Base-by-base conservation (phyloP, 2,797 vertebrate genomes). In the Peromyscus aztecus region DNA sequence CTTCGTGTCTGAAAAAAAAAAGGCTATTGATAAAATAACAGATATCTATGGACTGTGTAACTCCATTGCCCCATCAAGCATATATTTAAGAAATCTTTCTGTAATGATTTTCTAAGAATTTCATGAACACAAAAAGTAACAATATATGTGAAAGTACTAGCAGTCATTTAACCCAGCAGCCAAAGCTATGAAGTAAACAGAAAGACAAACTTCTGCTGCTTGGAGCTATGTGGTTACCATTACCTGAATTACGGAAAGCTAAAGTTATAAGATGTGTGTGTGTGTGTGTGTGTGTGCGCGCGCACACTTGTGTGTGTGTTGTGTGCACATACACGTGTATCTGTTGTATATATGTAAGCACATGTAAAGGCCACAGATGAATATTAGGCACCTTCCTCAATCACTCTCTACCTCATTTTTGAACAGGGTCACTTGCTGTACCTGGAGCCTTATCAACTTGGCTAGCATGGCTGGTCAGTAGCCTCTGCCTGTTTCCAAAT, bases 1-100 rank as follows among this genome's bases (percentile, higher is more conserved):
- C 61, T 52, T 94, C 91, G 84, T 76, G 91, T 80, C 49, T 95
- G 43, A n/a, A n/a, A 87, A 95, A 94, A 89, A 96, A 46, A 46
- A 83, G 0, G 57, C 59, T 82, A 76, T 65, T 95, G 21, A 31
- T 85, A 88, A 96, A 81, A 46, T 65, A 89, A 77, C 59, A 90
- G 19, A 83, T 43, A 37, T 46, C 43, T 27, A 49, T 37, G 46
- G 40, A 19, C n/a, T 78, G 4, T 73, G 19, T 71, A 5, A 81
- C 6, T 83, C 37, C 6, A 92, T 6, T 90, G 29, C 24, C 75
- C 59, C 46, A 90, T 63, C 14, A 89, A 63, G 37, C 59, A 59
- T 1, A 37, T 76, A 85, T 90, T 77, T 92, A 88, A 89, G 37
- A 84, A 92, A 61, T 31, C 43, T 61, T 84, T 61, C 61, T 89